Conservation (phyloP, 2,797 vertebrate genomes). For the Pseudochirops corinnae region DNA sequence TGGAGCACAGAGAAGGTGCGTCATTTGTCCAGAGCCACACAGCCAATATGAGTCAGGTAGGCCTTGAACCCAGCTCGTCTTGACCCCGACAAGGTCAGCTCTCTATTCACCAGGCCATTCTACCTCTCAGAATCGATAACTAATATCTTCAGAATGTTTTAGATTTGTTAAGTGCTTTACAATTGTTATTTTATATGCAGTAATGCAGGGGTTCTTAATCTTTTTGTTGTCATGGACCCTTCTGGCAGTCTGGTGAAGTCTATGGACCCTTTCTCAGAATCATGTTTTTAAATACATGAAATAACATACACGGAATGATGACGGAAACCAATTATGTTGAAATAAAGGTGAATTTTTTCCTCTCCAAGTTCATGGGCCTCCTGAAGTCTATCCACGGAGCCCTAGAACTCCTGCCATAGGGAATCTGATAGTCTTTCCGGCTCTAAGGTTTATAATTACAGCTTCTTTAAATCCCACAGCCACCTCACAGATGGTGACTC, state of each 20-base stretch:
- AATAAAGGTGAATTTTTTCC: not conserved
- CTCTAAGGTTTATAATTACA: not conserved
- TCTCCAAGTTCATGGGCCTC: not conserved
- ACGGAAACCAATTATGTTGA: not conserved
- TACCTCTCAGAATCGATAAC: not conserved
- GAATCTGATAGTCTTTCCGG: not conserved
- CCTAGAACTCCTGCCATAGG: not conserved
- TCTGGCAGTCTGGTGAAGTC: not conserved
- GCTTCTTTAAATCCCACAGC: not conserved
- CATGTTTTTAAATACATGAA: not conserved
- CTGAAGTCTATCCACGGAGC: not conserved
- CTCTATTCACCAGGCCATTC: not conserved
- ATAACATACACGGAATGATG: not conserved
- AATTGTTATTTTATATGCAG: not conserved
- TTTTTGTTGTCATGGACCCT: not conserved
- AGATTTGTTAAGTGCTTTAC: not conserved
- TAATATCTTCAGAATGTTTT: not conserved
- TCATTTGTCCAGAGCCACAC: not conserved
- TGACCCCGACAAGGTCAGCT: not conserved
- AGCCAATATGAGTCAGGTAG: not conserved
- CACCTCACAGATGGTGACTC: not conserved
- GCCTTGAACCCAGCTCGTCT: not conserved
- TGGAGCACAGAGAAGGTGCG: not conserved
- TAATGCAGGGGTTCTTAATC: not conserved
- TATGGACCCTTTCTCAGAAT: not conserved